These are phyloP conservation scores for Linurgus olivaceus DNA, from an alignment of 2,797 vertebrate species.

Conservation along the genomic window DNA sequence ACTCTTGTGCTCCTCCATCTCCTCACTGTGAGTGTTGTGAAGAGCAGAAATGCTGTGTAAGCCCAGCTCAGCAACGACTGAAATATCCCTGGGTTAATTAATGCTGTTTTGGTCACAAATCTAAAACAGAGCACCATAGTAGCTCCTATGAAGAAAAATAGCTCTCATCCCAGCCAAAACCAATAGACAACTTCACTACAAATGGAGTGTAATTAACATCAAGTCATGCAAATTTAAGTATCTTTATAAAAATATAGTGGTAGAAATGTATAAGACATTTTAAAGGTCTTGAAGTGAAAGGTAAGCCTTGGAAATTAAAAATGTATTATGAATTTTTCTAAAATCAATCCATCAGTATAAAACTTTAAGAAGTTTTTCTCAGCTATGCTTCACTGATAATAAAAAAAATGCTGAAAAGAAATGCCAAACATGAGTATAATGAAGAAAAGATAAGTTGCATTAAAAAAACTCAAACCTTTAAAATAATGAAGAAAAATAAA, in stretches of 20 bases:
- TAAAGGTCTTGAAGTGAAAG: not conserved
- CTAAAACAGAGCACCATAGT: not conserved
- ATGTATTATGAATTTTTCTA: not conserved
- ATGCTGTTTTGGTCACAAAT: not conserved
- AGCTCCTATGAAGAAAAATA: not conserved
- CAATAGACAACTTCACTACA: not conserved
- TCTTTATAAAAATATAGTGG: not conserved
- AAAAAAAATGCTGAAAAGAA: not conserved
- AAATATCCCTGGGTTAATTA: not conserved
- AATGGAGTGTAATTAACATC: not conserved
- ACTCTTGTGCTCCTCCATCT: fast-evolving
- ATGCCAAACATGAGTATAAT: not conserved
- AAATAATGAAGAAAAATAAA: not conserved
- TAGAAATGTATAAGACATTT: not conserved
- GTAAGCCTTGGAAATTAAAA: not conserved
- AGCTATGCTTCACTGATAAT: not conserved
- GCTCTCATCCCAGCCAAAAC: not conserved
- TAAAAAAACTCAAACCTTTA: not conserved
- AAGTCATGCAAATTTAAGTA: not conserved
- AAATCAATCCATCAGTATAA: not conserved
- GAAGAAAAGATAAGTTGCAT: not conserved
- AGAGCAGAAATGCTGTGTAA: not conserved
- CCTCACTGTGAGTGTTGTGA: fast-evolving
- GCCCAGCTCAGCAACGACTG: fast-evolving
- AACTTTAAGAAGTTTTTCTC: not conserved